These are phyloP conservation scores for Varanus komodoensis DNA, from an alignment of 2,113 vertebrate species.

Conservation along the genomic window DNA sequence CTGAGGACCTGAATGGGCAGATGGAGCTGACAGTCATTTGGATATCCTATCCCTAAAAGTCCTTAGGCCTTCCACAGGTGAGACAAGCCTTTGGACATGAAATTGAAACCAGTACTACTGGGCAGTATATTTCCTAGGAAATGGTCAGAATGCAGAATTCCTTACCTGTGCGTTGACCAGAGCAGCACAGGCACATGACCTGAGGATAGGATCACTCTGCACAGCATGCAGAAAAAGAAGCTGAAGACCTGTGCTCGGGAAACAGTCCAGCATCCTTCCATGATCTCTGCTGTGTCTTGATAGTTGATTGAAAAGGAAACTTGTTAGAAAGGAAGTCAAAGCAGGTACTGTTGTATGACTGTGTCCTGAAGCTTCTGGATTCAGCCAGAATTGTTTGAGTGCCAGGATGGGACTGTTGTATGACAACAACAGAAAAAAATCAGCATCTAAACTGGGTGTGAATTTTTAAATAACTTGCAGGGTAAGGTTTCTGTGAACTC, in stretches of 20 bases:
- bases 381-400: not conserved
- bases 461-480: constrained; percentile 16
- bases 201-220: fast-evolving
- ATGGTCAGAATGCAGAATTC: not conserved
- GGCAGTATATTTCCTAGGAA: not conserved
- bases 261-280: not conserved
- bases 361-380: not conserved
- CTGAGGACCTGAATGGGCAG: not conserved
- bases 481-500: not conserved
- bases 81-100: not conserved
- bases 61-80: not conserved
- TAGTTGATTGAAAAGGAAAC: not conserved
- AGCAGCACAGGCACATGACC: constrained; percentile 69
- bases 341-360: constrained; percentile 39
- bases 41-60: not conserved
- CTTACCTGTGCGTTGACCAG: constrained; percentile 76
- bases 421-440: not conserved
- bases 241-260: not conserved
- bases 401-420: constrained; percentile 1
- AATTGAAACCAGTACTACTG: not conserved
- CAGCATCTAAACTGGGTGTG: not conserved
- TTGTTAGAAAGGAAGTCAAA: not conserved
- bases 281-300: not conserved
- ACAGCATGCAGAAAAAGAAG: not conserved
- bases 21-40: not conserved